Conservation (phyloP, 2,888 invertebrate genomes). For the Homarus gammarus region DNA sequence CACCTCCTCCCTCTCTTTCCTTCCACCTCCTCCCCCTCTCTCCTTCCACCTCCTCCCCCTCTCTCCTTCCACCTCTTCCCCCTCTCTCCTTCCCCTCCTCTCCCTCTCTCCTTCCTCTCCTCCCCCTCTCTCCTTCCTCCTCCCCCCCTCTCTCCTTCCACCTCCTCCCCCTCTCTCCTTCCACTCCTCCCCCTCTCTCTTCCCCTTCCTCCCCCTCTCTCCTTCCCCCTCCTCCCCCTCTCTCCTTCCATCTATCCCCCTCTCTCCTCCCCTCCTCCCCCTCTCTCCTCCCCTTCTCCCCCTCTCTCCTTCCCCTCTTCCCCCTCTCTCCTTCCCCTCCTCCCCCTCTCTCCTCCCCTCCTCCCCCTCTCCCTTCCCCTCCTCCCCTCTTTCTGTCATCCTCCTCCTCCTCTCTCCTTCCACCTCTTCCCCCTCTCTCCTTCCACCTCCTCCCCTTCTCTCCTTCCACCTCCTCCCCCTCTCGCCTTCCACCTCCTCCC, state of each 20-base stretch:
- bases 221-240: neutral
- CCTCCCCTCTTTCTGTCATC: too few species aligned
- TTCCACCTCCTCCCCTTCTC: too few species aligned
- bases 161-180: neutral
- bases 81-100: conserved; percentile 1
- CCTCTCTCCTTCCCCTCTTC: too few species aligned
- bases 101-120: neutral
- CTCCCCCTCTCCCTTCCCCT: neutral
- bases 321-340: too few species aligned
- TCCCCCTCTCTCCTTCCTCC: neutral
- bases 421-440: too few species aligned
- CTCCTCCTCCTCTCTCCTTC: too few species aligned
- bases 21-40: neutral
- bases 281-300: neutral
- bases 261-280: neutral
- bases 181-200: neutral
- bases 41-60: neutral
- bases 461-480: too few species aligned
- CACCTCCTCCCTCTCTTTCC: neutral
- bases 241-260: neutral
- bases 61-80: conserved; percentile 1
- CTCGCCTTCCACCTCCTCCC: too few species aligned
- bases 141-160: neutral
- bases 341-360: neutral
- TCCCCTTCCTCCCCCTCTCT: neutral